Evolutionary conservation across 1,140 invertebrate species (phyloP).

Genomic region (Leptopilina boulardi): DNA sequence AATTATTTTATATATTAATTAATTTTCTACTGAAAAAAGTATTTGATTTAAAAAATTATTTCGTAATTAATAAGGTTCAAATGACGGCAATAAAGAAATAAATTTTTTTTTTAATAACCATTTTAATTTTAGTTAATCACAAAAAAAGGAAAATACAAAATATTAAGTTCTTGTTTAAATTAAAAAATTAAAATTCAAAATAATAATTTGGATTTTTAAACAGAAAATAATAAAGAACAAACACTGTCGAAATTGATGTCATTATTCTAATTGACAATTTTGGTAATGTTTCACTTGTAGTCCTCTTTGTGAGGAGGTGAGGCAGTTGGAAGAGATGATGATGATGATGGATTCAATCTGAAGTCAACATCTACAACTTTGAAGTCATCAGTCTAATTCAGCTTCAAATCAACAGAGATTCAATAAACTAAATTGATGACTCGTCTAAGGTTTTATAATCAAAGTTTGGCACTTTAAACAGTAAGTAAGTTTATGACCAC

Average conservation of each 20-base stretch:
- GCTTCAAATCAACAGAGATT: slow-evolving; percentile 45
- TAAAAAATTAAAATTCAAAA: background rate
- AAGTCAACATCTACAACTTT: slow-evolving; percentile 4
- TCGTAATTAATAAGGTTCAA: too few species aligned
- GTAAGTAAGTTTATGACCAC: background rate
- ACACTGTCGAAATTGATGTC: slow-evolving; percentile 19
- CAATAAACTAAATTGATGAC: slow-evolving; percentile 52
- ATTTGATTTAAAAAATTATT: too few species aligned
- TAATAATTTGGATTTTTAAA: background rate
- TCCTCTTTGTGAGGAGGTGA: slow-evolving; percentile 74
- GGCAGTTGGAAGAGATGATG: slow-evolving; percentile 45
- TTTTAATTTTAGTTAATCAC: too few species aligned
- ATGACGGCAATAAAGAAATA: too few species aligned
- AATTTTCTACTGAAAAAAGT: background rate
- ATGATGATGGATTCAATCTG: slow-evolving; percentile 38
- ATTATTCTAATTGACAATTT: slow-evolving; percentile 73
- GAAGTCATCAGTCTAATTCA: slow-evolving; percentile 2
- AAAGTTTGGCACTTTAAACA: background rate
- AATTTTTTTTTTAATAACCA: too few species aligned
- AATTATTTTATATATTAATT: background rate
- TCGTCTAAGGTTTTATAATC: slow-evolving; percentile 49
- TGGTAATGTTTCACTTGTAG: slow-evolving; percentile 77
- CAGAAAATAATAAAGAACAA: slow-evolving; percentile 1
- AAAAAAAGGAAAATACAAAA: too few species aligned
- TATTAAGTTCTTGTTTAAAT: background rate